Evolutionary conservation across 2,797 vertebrate species (phyloP).

Genomic region (Lateolabrax maculatus): DNA sequence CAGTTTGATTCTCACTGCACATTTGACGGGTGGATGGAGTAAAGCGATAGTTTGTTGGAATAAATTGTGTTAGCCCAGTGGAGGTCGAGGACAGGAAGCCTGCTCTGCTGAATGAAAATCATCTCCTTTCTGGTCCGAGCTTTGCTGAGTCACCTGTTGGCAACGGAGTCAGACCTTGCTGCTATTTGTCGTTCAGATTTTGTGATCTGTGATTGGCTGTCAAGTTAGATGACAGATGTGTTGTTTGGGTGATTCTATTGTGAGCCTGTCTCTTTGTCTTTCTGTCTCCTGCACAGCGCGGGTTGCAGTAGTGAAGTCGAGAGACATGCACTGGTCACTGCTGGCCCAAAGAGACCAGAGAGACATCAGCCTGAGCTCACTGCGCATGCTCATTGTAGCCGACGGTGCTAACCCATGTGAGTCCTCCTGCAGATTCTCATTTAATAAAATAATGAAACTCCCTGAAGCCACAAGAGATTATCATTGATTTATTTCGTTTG

Average conservation of each 20-base stretch:
- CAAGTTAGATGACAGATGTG: not conserved
- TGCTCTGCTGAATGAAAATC: conserved; percentile 32
- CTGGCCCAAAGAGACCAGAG: conserved; percentile 96
- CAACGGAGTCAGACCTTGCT: conserved; percentile 25
- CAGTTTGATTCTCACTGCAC: conserved; percentile 12
- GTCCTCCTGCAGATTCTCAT: conserved; percentile 65
- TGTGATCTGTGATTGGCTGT: conserved; percentile 33
- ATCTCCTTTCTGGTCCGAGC: conserved; percentile 7
- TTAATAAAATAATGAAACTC: conserved; percentile 31
- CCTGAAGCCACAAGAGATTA: conserved; percentile 35
- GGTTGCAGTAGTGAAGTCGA: conserved; percentile 95
- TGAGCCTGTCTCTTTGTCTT: conserved; percentile 41
- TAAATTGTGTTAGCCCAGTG: not conserved
- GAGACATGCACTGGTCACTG: conserved; percentile 99
- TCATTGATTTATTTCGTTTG: conserved; percentile 37
- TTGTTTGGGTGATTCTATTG: conserved; percentile 37
- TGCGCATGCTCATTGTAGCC: conserved; percentile 95
- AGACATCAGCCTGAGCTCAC: conserved; percentile 93
- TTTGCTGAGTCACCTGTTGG: conserved; percentile 57
- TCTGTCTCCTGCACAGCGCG: conserved; percentile 80
- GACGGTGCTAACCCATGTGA: conserved; percentile 98
- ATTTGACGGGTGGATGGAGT: conserved; percentile 29
- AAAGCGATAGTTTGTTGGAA: conserved; percentile 30
- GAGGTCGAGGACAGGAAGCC: conserved; percentile 15
- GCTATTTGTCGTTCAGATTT: conserved; percentile 44